Percentiles rank a stretch among this genome's conserved stretches.
These are phyloP conservation scores for Python bivittatus DNA, from an alignment of 2,113 vertebrate species.

Conservation along the genomic window DNA sequence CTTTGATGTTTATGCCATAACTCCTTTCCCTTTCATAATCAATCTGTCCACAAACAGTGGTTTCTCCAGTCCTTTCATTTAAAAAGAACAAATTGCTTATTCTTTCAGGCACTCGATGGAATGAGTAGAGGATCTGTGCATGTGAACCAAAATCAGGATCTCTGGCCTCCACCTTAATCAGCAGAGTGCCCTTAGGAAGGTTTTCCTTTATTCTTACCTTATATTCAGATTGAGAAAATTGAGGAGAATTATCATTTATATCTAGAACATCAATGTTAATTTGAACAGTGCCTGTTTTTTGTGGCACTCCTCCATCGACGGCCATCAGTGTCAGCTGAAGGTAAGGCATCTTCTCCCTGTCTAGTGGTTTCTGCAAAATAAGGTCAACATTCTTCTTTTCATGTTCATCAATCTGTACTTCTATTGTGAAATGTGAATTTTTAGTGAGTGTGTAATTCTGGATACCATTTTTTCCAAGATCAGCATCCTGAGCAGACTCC, in stretches of 20 bases:
- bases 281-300: not conserved
- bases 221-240: not conserved
- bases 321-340: not conserved
- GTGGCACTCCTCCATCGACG: not conserved
- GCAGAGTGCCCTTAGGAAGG: not conserved
- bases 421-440: not conserved
- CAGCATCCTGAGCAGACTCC: not conserved
- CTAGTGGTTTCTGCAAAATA: not conserved
- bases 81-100: constrained; percentile 68
- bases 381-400: not conserved
- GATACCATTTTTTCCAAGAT: constrained; percentile 60
- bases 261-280: not conserved
- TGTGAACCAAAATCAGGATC: constrained; percentile 71
- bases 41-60: constrained; percentile 57
- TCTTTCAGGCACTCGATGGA: constrained; percentile 63
- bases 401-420: not conserved
- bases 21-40: constrained; percentile 75
- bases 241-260: not conserved
- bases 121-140: constrained; percentile 66
- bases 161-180: constrained; percentile 56
- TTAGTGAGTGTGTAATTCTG: constrained; percentile 63
- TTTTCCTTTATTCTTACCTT: constrained; percentile 42
- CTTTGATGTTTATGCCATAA: constrained; percentile 75
- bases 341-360: not conserved
- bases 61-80: constrained; percentile 62